Evolutionary conservation across 2,888 invertebrate species (phyloP).

Genomic region (Labia minor): DNA sequence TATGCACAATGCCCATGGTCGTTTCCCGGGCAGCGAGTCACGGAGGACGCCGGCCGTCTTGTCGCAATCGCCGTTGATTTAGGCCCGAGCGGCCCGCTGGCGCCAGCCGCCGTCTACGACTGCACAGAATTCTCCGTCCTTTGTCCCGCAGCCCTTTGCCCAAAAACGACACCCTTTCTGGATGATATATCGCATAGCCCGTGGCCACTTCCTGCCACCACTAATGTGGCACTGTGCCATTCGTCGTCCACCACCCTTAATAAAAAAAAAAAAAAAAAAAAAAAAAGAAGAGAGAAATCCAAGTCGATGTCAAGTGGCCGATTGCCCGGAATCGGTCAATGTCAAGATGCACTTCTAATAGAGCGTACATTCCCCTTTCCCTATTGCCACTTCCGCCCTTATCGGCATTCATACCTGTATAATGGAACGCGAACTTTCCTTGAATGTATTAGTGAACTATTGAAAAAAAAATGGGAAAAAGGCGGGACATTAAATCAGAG

Average conservation of each 20-base stretch:
- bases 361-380: too few relatives aligned
- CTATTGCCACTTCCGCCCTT: neutral
- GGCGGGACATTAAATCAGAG: neutral
- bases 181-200: neutral
- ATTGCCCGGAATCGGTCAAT: neutral
- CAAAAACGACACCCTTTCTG: too few relatives aligned
- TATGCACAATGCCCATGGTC: too few relatives aligned
- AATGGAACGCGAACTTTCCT: neutral
- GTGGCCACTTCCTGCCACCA: slow-evolving; percentile 6
- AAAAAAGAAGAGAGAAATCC: neutral
- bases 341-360: neutral
- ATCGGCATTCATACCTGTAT: neutral
- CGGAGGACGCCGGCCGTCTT: neutral
- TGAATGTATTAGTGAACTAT: neutral
- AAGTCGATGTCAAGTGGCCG: neutral
- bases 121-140: neutral
- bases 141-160: neutral
- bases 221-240: neutral
- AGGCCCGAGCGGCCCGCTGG: neutral
- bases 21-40: neutral
- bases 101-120: neutral
- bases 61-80: neutral
- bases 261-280: too few relatives aligned
- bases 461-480: neutral
- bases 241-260: neutral